Evolutionary conservation across 2,113 vertebrate species (phyloP), one percentile per base, ranked within the genome.

Genomic region (Cepphus grylle): DNA sequence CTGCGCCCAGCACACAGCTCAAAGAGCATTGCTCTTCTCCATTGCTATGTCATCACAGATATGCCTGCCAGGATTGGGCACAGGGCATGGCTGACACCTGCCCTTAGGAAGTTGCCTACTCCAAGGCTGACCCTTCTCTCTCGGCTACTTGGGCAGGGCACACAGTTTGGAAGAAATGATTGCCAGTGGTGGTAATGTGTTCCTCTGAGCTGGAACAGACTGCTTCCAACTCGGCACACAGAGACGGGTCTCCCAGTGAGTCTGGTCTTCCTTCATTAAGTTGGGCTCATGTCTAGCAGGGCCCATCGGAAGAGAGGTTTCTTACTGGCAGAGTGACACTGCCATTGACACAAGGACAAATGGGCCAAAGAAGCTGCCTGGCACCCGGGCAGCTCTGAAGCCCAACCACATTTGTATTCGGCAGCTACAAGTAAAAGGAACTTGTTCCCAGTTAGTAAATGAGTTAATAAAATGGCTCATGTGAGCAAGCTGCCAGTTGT

Each of bases 381-480:
- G 79, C 59, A 76, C 40, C 53, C 36, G 53, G 36, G 53, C 66
- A 86, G 53, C 32, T 73, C 86, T 85, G 82, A 69, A 88, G 50
- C 62, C 43, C 62, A 70, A 56, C 6, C 67, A 90, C 45, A 40
- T 95, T 81, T 56, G n/a, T 70, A 86, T 93, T 93, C 30, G 0
- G 76, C 53, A 88, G 71, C 76, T 80, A 58, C 58, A 52, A 40
- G 85, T 38, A 53, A 76, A 93, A 91, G 78, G 10, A 87, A 72
- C 77, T 92, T 92, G 71, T 73, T 93, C 36, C 49, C 86, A 82
- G 88, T 72, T 83, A 92, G 67, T 92, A 86, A 93, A 94, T 93
- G 85, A 95, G 90, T 85, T 96, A 95, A 87, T 92, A 87, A 93
- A 86, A 52, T 69, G 90, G 74, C 79, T 81, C 82, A 42, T 56